A percentile compares a stretch with the other conserved stretches of the same genome.
Conservation (phyloP, 2,888 invertebrate genomes). For the Agrotis ipsilon region DNA sequence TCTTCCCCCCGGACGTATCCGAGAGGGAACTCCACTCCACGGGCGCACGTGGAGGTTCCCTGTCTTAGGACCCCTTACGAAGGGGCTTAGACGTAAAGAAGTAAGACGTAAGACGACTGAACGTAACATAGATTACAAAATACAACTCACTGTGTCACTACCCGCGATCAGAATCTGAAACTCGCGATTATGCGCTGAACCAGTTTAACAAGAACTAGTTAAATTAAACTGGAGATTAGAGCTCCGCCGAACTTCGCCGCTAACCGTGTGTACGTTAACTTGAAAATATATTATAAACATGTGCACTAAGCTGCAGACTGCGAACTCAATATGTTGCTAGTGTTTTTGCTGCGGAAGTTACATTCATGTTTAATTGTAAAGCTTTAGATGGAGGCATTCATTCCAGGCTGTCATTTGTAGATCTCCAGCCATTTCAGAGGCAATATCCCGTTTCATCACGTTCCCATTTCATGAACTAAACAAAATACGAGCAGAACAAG, state of each 20-base stretch:
- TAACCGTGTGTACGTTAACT: conserved; percentile 45
- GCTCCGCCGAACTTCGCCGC: conserved; percentile 49
- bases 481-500: no score
- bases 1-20: no score
- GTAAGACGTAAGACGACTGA: no score
- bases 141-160: conserved; percentile 42
- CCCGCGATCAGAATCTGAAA: conserved; percentile 45
- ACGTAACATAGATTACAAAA: neutral
- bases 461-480: no score
- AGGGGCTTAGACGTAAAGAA: no score
- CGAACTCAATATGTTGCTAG: conserved; percentile 1
- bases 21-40: no score
- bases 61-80: no score
- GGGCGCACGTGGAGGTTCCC: no score
- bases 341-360: neutral
- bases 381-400: no score
- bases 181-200: conserved; percentile 61
- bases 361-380: neutral
- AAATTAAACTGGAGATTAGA: conserved; percentile 67
- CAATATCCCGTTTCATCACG: no score
- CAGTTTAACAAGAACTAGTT: conserved; percentile 66
- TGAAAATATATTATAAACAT: conserved; percentile 58
- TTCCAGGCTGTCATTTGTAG: no score
- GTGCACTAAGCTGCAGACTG: conserved; percentile 24
- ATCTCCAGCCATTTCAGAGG: no score